These are phyloP conservation scores for Lochmaea capreae DNA, from an alignment of 2,888 invertebrate species.

Conservation along the genomic window DNA sequence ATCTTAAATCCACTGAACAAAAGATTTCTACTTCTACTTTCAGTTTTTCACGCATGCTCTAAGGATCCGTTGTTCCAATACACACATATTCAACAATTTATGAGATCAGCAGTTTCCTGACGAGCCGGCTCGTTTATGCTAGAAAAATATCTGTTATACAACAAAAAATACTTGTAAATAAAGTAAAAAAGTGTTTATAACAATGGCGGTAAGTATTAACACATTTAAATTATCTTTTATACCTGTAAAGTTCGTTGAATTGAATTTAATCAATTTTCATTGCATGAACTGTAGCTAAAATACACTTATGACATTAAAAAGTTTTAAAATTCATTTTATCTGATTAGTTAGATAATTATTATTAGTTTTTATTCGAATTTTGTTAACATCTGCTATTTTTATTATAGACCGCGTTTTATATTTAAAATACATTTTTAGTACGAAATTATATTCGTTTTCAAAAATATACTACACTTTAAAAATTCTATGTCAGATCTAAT, in stretches of 20 bases:
- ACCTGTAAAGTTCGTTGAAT: background rate
- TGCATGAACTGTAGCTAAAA: background rate
- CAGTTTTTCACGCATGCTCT: background rate
- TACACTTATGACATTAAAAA: no score
- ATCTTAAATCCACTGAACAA: background rate
- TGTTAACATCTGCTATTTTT: no score
- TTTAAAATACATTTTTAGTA: no score
- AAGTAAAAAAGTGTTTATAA: background rate
- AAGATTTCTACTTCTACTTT: background rate
- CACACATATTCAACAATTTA: background rate
- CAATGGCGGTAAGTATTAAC: constrained; percentile 25
- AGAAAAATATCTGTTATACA: constrained; percentile 1
- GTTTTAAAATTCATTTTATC: no score
- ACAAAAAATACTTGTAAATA: background rate
- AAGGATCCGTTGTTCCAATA: background rate
- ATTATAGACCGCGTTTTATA: no score
- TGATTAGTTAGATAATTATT: no score
- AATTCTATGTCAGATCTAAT: no score
- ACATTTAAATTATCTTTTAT: background rate
- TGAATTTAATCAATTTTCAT: background rate
- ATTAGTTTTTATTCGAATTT: no score
- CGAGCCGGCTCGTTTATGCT: background rate
- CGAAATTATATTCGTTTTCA: no score
- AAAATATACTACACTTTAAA: no score
- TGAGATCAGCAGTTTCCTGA: background rate